Percentiles rank a stretch among this genome's conserved stretches.
These are phyloP conservation scores for Psilanteris sp. DNA, from an alignment of 1,140 invertebrate species.

Conservation along the genomic window DNA sequence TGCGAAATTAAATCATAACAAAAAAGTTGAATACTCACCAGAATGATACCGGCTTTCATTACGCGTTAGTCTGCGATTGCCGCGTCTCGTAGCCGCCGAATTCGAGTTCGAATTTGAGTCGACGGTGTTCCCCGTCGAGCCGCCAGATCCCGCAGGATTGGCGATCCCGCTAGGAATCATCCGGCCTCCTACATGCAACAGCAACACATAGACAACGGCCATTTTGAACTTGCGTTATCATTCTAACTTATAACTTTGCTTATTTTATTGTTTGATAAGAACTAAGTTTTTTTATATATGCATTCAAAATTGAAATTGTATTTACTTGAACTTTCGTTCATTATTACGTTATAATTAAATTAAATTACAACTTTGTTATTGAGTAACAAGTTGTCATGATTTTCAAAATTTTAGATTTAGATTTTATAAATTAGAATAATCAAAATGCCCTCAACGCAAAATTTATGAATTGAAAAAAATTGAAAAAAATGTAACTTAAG, in stretches of 20 bases:
- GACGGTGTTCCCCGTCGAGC: conserved; percentile 80
- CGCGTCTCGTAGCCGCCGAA: conserved; percentile 84
- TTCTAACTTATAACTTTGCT: too few relatives aligned
- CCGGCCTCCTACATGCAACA: conserved; percentile 79
- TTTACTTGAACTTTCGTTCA: too few relatives aligned
- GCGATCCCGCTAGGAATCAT: conserved; percentile 76
- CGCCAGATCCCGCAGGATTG: conserved; percentile 77
- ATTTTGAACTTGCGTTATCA: conserved; percentile 35
- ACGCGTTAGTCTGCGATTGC: conserved; percentile 92
- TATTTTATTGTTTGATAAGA: too few relatives aligned
- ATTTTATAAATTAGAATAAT: conserved; percentile 32
- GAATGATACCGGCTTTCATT: conserved; percentile 98
- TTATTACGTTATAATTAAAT: too few relatives aligned
- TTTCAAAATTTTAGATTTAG: too few relatives aligned
- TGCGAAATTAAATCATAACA: too few relatives aligned
- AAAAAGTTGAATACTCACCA: conserved; percentile 83
- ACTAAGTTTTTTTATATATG: too few relatives aligned
- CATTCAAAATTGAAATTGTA: too few relatives aligned
- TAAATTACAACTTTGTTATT: too few relatives aligned
- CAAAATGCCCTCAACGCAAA: conserved; percentile 25
- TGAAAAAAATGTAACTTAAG: conserved; percentile 37
- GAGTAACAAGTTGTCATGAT: too few relatives aligned
- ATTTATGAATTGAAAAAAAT: too few relatives aligned
- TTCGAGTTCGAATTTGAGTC: conserved; percentile 76
- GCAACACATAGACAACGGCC: conserved; percentile 75